Evolutionary conservation across 2,113 vertebrate species (phyloP).

Genomic region (Lepisosteus osseus): DNA sequence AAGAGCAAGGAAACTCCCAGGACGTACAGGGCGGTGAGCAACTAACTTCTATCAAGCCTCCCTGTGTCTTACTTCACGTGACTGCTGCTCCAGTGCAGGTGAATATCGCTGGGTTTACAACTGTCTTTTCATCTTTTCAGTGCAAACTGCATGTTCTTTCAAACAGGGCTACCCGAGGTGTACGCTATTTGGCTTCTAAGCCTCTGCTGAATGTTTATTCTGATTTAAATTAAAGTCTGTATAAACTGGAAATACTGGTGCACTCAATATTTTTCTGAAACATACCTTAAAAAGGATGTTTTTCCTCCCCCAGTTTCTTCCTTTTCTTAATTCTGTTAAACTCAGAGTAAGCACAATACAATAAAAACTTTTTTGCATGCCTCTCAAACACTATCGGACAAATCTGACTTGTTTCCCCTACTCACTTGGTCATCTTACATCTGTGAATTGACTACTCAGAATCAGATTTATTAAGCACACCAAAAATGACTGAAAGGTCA

Average conservation of each 20-base stretch:
- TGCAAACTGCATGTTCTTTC: background rate
- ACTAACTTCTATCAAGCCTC: background rate
- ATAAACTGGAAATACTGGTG: background rate
- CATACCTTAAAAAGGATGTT: too few relatives aligned
- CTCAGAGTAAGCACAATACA: too few relatives aligned
- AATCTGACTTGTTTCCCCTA: too few relatives aligned
- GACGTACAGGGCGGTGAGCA: constrained; percentile 1
- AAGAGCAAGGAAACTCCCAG: constrained; percentile 5
- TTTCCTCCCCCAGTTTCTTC: too few relatives aligned
- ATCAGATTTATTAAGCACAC: too few relatives aligned
- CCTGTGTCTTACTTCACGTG: background rate
- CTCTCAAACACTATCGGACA: too few relatives aligned
- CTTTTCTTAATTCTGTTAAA: too few relatives aligned
- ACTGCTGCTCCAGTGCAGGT: background rate
- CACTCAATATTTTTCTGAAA: too few relatives aligned
- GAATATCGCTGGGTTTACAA: background rate
- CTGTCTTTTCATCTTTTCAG: background rate
- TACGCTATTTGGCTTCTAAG: background rate
- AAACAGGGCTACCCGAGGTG: background rate
- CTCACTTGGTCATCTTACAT: too few relatives aligned
- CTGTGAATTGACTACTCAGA: too few relatives aligned
- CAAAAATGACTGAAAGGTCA: too few relatives aligned
- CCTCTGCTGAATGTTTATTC: background rate
- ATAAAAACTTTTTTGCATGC: too few relatives aligned
- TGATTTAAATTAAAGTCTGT: background rate